These are phyloP conservation scores for Wiebesia pumilae DNA, from an alignment of 1,140 invertebrate species.

Conservation along the genomic window DNA sequence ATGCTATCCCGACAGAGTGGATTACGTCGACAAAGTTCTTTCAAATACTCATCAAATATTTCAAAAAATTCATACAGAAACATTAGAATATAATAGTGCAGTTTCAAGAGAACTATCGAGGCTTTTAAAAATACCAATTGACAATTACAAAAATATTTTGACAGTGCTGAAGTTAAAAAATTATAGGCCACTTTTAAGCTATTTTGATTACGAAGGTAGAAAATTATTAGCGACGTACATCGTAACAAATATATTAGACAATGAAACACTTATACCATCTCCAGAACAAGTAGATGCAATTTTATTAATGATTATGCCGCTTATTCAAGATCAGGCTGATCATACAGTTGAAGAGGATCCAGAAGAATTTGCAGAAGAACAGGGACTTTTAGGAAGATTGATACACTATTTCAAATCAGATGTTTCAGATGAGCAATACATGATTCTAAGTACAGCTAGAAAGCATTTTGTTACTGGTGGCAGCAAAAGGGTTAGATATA, in stretches of 20 bases:
- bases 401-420: slow-evolving; percentile 93
- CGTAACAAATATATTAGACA: slow-evolving; percentile 90
- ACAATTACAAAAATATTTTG: slow-evolving; percentile 95
- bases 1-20: slow-evolving; percentile 95
- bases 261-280: slow-evolving; percentile 90
- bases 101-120: slow-evolving; percentile 94
- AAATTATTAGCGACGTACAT: slow-evolving; percentile 92
- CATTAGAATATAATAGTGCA: slow-evolving; percentile 86
- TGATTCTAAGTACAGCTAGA: slow-evolving; percentile 90
- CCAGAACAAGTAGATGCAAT: slow-evolving; percentile 90
- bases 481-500: slow-evolving; percentile 90
- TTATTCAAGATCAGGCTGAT: slow-evolving; percentile 91
- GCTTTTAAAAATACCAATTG: slow-evolving; percentile 94
- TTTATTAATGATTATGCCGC: slow-evolving; percentile 86
- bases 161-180: slow-evolving; percentile 89
- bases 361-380: slow-evolving; percentile 98
- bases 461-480: slow-evolving; percentile 94
- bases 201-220: slow-evolving; percentile 92
- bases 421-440: slow-evolving; percentile 93
- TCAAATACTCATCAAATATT: slow-evolving; percentile 92
- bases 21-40: slow-evolving; percentile 97
- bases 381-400: slow-evolving; percentile 90
- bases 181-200: slow-evolving; percentile 89
- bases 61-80: slow-evolving; percentile 84
- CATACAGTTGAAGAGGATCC: slow-evolving; percentile 84